A percentile compares a stretch with the other conserved stretches of the same genome.
Evolutionary conservation across 2,113 vertebrate genomes (phyloP).

Genomic region (Clarias batrachus): DNA sequence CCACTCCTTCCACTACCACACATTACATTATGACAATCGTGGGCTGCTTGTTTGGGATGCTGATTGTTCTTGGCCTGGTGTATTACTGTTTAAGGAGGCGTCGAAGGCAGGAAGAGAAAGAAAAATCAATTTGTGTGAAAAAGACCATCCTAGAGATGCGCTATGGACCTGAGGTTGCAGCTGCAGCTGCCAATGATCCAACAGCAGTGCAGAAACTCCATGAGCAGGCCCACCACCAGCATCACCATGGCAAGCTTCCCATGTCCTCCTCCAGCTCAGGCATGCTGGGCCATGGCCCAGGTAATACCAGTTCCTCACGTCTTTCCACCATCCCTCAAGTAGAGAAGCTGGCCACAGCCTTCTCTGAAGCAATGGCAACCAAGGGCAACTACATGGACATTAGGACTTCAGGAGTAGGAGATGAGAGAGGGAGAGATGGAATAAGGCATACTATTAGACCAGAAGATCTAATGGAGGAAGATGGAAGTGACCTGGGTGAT

Average conservation of each 20-base stretch:
- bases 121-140: constrained; percentile 94
- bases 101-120: constrained; percentile 90
- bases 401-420: constrained; percentile 74
- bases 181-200: constrained; percentile 79
- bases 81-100: constrained; percentile 94
- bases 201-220: constrained; percentile 89
- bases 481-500: constrained; percentile 74
- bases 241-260: constrained; percentile 81
- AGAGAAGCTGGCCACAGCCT: constrained; percentile 85
- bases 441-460: constrained; percentile 63
- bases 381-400: constrained; percentile 98
- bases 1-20: constrained; percentile 90
- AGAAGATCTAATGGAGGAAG: constrained; percentile 73
- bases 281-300: constrained; percentile 71
- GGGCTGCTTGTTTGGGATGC: constrained; percentile 97
- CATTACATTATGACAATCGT: constrained; percentile 99
- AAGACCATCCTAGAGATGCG: constrained; percentile 98
- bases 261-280: constrained; percentile 81
- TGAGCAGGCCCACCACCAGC: constrained; percentile 85
- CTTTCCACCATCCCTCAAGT: constrained; percentile 95
- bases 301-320: constrained; percentile 78
- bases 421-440: constrained; percentile 66
- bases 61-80: constrained; percentile 89
- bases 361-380: constrained; percentile 83
- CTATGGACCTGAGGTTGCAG: constrained; percentile 89